phyloP scores from a whole-genome alignment of 64 coral and sea anemone species.

The Anthopleura sola region DNA sequence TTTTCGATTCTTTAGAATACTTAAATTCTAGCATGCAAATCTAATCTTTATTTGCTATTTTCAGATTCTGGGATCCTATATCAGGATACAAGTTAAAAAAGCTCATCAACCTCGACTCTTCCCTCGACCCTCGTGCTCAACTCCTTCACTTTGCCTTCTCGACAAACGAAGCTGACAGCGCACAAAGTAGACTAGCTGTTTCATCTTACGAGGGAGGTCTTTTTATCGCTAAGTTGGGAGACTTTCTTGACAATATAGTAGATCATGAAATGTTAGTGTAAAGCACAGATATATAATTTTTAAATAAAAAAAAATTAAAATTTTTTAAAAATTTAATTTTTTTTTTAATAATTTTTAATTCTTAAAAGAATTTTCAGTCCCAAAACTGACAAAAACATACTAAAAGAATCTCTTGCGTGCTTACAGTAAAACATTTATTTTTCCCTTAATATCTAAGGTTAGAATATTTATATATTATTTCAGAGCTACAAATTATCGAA shows the following conservation, averaged over 20 bases:
- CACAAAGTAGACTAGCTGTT: background rate
- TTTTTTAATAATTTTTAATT: too few species aligned
- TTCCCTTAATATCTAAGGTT: too few species aligned
- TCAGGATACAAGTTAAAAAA: constrained; percentile 7
- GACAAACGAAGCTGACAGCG: background rate
- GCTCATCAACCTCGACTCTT: background rate
- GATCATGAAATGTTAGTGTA: background rate
- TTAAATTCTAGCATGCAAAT: too few species aligned
- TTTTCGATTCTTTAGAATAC: background rate
- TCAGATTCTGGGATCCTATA: constrained; percentile 15
- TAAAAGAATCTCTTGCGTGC: too few species aligned
- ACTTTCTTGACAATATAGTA: background rate
- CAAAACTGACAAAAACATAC: too few species aligned
- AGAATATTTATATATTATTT: too few species aligned
- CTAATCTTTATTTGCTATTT: background rate
- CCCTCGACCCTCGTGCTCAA: background rate
- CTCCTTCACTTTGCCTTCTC: background rate
- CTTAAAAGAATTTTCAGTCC: too few species aligned
- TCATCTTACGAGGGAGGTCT: constrained; percentile 1
- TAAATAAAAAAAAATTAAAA: background rate
- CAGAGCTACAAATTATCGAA: too few species aligned
- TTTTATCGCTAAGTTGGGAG: background rate
- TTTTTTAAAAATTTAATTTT: too few species aligned
- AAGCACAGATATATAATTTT: too few species aligned
- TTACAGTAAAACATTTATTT: too few species aligned